A percentile compares a stretch with the other conserved stretches of the same genome.
phyloP scores from a whole-genome alignment of 2,797 vertebrate species.

The Chromis chromis region DNA sequence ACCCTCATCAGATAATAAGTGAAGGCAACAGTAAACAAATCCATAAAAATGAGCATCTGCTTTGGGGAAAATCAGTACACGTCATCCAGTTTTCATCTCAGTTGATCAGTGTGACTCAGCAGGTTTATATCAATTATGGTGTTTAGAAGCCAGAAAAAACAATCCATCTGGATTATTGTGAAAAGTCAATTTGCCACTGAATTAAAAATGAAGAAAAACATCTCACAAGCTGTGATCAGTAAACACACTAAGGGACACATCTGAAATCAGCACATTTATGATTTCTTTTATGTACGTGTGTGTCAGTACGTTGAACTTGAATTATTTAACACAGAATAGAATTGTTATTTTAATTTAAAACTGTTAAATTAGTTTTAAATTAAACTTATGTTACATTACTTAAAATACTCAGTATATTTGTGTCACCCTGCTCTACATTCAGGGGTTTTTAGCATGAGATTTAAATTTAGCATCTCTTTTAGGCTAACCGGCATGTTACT shows the following conservation, averaged over 20 bases:
- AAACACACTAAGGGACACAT: neutral
- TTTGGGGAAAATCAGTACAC: conserved; percentile 3
- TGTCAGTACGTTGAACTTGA: neutral
- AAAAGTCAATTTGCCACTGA: neutral
- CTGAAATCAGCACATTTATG: neutral
- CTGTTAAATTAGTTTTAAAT: neutral
- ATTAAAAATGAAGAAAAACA: neutral
- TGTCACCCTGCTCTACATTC: neutral
- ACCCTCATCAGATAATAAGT: conserved; percentile 13
- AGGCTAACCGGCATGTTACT: neutral
- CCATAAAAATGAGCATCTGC: conserved; percentile 22
- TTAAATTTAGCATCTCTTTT: conserved; percentile 1
- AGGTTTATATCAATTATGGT: neutral
- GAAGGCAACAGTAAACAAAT: conserved; percentile 31
- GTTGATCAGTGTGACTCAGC: conserved; percentile 28
- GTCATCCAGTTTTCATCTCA: conserved; percentile 25
- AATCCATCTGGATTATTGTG: neutral
- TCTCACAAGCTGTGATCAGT: neutral
- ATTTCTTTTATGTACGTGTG: neutral
- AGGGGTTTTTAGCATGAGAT: neutral
- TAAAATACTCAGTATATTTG: neutral
- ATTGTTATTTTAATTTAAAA: too few relatives aligned
- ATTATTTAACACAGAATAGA: neutral
- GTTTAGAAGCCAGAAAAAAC: neutral
- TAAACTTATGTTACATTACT: neutral